Evolutionary conservation across 1,140 invertebrate species (phyloP).

Genomic region (Brachionus koreanus): DNA sequence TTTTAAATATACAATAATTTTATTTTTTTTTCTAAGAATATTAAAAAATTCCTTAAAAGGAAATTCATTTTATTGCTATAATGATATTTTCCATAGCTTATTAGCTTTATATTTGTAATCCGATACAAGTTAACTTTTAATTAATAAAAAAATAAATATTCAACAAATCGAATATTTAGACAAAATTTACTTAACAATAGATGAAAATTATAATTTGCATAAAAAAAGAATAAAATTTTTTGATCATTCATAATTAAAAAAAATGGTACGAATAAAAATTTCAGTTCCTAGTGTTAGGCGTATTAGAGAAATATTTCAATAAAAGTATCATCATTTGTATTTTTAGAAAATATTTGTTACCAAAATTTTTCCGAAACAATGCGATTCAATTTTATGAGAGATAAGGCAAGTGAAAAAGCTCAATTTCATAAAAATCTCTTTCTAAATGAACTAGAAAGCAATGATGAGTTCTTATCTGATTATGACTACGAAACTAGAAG

Average conservation of each 20-base stretch:
- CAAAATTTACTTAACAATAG: not conserved
- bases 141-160: too few species aligned
- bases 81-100: too few species aligned
- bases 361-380: not conserved
- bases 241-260: not conserved
- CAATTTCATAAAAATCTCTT: conserved; percentile 28
- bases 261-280: not conserved
- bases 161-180: not conserved
- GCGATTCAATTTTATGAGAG: not conserved
- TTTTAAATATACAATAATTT: too few species aligned
- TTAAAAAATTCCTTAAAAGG: too few species aligned
- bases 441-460: not conserved
- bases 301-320: not conserved
- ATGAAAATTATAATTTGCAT: not conserved
- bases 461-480: not conserved
- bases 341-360: not conserved
- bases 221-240: not conserved
- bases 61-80: too few species aligned
- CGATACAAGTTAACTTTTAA: too few species aligned
- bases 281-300: not conserved
- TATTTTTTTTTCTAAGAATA: too few species aligned
- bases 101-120: too few species aligned
- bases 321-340: not conserved
- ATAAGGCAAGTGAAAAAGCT: not conserved
- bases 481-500: not conserved